A percentile compares a stretch with the other conserved stretches of the same genome.
Conservation (phyloP, 2,888 invertebrate species). For the Meiosimyza platycephala region DNA sequence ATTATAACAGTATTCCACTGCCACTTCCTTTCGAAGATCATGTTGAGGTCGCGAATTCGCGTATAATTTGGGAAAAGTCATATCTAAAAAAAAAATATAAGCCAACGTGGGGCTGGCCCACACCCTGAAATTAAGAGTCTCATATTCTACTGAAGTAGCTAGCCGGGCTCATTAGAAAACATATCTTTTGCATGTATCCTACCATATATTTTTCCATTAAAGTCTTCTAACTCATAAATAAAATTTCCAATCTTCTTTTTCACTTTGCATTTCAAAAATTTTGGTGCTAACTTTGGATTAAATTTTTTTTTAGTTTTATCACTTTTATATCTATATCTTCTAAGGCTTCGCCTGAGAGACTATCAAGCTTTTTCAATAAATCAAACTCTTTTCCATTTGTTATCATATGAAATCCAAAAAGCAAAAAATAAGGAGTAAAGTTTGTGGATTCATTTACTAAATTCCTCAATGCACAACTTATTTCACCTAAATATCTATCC, state of each 20-base stretch:
- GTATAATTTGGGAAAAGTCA: conserved; percentile 11
- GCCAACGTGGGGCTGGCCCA: conserved; percentile 3
- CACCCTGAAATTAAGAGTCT: background rate
- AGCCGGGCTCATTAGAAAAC: conserved; percentile 1
- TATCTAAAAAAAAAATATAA: background rate
- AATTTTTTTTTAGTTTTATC: background rate
- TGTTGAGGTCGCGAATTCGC: background rate
- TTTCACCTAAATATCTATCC: background rate
- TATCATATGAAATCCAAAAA: conserved; percentile 9
- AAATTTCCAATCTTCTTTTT: background rate
- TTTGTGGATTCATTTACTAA: background rate
- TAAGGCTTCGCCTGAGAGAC: conserved; percentile 8
- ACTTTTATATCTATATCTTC: background rate
- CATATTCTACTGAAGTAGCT: background rate
- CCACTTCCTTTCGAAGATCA: background rate
- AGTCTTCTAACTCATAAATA: background rate
- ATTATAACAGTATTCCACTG: background rate
- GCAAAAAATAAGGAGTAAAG: background rate
- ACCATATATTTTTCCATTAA: background rate
- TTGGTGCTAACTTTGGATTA: conserved; percentile 2
- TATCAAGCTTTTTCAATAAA: conserved; percentile 13
- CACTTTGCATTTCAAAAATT: background rate
- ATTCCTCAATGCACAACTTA: background rate
- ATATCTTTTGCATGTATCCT: background rate
- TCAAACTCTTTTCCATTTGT: background rate